Conservation (phyloP, 2,888 invertebrate species). For the Hypselothyrea guttata region DNA sequence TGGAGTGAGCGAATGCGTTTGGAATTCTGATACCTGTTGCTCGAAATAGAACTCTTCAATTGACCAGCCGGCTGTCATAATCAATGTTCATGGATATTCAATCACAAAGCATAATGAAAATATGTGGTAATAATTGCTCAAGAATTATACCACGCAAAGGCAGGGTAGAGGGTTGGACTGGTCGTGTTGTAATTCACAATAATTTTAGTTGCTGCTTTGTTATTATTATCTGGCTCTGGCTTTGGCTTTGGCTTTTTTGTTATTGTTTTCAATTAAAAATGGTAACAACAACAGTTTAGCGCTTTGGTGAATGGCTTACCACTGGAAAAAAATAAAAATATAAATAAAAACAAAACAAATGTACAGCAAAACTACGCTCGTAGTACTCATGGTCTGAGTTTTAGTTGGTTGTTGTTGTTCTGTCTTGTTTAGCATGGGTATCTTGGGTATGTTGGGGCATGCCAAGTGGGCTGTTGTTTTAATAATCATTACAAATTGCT, state of each 20-base stretch:
- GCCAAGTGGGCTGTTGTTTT: slow-evolving; percentile 67
- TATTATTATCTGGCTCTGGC: slow-evolving; percentile 39
- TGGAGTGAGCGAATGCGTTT: slow-evolving; percentile 39
- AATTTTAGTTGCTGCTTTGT: slow-evolving; percentile 56
- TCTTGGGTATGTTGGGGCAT: slow-evolving; percentile 40
- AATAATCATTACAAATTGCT: slow-evolving; percentile 77
- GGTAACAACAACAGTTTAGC: slow-evolving; percentile 64
- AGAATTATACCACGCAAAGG: slow-evolving; percentile 43
- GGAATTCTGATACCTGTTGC: slow-evolving; percentile 47
- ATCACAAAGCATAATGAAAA: slow-evolving; percentile 48
- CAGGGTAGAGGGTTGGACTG: slow-evolving; percentile 7
- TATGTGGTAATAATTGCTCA: slow-evolving; percentile 68
- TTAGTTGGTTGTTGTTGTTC: too few species aligned
- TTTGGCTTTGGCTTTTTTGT: slow-evolving; percentile 27
- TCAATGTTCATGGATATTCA: slow-evolving; percentile 68
- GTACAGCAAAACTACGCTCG: neutral
- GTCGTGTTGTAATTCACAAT: slow-evolving; percentile 68
- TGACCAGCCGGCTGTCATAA: slow-evolving; percentile 66
- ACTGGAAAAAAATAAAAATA: slow-evolving; percentile 45
- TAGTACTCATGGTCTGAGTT: too few species aligned
- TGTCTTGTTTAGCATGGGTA: slow-evolving; percentile 55
- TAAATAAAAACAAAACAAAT: slow-evolving; percentile 5
- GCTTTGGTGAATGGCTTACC: slow-evolving; percentile 57
- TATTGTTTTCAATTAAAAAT: slow-evolving; percentile 68
- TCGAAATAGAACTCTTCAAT: slow-evolving; percentile 55